These are phyloP conservation scores for Microplitis deprimator DNA, from an alignment of 2,888 invertebrate species.

Conservation along the genomic window DNA sequence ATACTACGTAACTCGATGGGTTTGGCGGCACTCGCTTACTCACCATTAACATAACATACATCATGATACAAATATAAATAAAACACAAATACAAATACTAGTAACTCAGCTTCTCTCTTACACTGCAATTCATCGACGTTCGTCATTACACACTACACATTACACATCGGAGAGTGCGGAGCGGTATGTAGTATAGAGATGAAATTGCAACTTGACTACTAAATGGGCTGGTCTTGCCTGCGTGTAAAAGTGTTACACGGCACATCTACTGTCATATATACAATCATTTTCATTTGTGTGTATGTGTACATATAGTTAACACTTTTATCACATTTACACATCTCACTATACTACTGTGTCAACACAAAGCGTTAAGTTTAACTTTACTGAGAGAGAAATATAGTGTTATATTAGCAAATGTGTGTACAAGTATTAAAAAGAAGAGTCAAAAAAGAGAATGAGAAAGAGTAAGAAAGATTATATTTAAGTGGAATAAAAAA, in stretches of 20 bases:
- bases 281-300: background rate
- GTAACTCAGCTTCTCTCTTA: no score
- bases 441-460: conserved; percentile 17
- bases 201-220: conserved; percentile 12
- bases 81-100: no score
- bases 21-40: conserved; percentile 32
- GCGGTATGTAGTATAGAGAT: conserved; percentile 26
- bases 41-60: conserved; percentile 14
- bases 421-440: conserved; percentile 10
- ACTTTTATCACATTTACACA: background rate
- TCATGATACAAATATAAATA: conserved; percentile 20
- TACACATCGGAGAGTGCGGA: background rate
- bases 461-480: conserved; percentile 16
- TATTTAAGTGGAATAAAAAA: conserved; percentile 31
- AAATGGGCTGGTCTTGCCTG: conserved; percentile 7
- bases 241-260: conserved; percentile 21
- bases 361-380: conserved; percentile 19
- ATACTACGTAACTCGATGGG: conserved; percentile 44
- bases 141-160: background rate
- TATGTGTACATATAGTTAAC: background rate
- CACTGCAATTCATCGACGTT: conserved; percentile 5
- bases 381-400: no score
- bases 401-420: background rate
- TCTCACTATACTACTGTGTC: conserved; percentile 19
- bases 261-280: conserved; percentile 4